Base-by-base conservation (phyloP, 2,797 vertebrate species). In the Notolabrus celidotus region DNA sequence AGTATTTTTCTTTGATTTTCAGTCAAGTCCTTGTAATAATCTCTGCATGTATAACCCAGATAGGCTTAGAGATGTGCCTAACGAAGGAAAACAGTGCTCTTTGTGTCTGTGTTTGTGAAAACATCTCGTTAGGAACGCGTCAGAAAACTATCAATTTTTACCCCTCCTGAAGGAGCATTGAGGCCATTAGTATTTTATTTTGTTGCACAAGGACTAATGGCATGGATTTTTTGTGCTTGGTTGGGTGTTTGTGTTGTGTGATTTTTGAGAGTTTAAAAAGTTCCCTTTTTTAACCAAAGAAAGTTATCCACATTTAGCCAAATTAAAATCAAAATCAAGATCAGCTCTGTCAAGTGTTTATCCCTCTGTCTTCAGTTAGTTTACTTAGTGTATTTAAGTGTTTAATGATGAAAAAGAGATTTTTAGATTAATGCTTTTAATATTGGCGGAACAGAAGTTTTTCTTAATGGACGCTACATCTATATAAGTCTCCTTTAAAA, bases 201-300 rank as follows among this genome's bases (percentile, higher is more conserved):
- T 19, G 4, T 39, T 67, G 47, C 56, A 41, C 7, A 17, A 47
- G 20, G 45, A 58, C 43, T 46, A 45, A 38, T 59, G 17, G 56
- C 39, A 20, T 22, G 5, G 23, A 55, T 43, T 72, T 50, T 11
- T 17, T 31, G 49, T 59, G 33, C 25, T 57, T 51, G 36, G 29
- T 20, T 45, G 43, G 17, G n/a, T 63, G 19, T 61, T 67, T 74
- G 17, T 57, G 53, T 52, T 46, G 3, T 70, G 58, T 57, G 25
- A 11, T 46, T 56, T 70, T 42, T 58, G 29, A 8, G 7, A 36
- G n/a, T 47, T 67, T 66, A 36, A 39, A 53, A 61, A 50, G 22
- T 61, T 22, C 3, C 29, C 33, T 2, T 75, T 60, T 68, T 58
- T 43, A 71, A 75, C 86, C 86, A 88, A 90, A 89, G 85, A 86